A percentile compares a stretch with the other conserved stretches of the same genome.
These are phyloP conservation scores for rabbit (Oryctolagus cuniculus) DNA, from an alignment of 2,113 vertebrate genomes.

Conservation along the genomic window DNA sequence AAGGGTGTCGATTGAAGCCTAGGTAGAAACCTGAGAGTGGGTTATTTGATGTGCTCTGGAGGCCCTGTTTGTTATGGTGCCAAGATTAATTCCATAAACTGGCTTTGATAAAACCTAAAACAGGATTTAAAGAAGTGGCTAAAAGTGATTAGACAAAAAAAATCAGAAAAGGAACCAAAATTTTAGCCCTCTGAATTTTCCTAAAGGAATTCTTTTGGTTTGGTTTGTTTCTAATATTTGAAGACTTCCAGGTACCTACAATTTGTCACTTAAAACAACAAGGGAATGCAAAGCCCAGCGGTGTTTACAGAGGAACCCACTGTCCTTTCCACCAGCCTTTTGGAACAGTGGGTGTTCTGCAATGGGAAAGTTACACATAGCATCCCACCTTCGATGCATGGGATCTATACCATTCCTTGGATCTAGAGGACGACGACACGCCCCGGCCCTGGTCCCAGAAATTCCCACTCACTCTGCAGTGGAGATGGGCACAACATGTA, in stretches of 20 bases:
- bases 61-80: background rate
- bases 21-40: background rate
- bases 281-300: background rate
- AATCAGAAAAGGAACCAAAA: background rate
- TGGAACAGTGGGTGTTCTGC: background rate
- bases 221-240: slow-evolving; percentile 52
- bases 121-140: background rate
- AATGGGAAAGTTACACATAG: background rate
- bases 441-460: background rate
- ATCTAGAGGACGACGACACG: background rate
- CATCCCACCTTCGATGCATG: background rate
- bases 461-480: background rate
- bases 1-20: background rate
- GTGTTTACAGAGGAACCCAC: background rate
- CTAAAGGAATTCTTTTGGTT: slow-evolving; percentile 5
- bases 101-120: slow-evolving; percentile 6
- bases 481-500: accelerated
- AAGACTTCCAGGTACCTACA: background rate
- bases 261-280: background rate
- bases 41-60: background rate
- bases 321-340: background rate
- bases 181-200: background rate
- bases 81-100: background rate
- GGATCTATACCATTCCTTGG: background rate
- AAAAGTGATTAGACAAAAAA: background rate